Percentiles rank a stretch among this genome's conserved stretches.
Conservation (phyloP, 2,888 invertebrate genomes). For the Deroplatys truncata region DNA sequence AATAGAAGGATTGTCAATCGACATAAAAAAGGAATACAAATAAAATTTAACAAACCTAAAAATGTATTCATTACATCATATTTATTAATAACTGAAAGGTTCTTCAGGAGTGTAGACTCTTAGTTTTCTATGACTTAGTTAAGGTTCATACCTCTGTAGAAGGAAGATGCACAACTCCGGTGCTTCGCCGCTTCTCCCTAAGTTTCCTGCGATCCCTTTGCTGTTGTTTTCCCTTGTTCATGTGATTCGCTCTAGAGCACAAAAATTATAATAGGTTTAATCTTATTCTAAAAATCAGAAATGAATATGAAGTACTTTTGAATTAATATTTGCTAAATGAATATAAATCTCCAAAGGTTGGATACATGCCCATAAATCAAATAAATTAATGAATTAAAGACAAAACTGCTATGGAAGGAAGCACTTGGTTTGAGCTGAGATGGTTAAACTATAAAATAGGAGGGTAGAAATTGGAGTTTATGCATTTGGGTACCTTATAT, state of each 20-base stretch:
- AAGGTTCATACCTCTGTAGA: slow-evolving; percentile 50
- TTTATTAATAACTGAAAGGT: too few relatives aligned
- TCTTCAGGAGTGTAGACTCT: too few relatives aligned
- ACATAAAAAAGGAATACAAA: too few relatives aligned
- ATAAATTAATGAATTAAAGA: background rate
- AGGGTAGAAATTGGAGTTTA: background rate
- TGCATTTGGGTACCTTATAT: background rate
- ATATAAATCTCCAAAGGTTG: too few relatives aligned
- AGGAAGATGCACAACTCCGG: slow-evolving; percentile 56
- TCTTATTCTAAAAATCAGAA: background rate
- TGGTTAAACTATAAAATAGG: too few relatives aligned
- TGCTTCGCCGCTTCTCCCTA: slow-evolving; percentile 55
- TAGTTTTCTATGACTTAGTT: background rate
- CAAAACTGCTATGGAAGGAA: background rate
- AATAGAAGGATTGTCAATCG: too few relatives aligned
- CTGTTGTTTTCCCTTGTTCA: slow-evolving; percentile 51
- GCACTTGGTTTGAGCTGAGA: background rate
- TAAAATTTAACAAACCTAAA: too few relatives aligned
- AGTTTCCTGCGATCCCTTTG: slow-evolving; percentile 55
- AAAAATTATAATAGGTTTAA: slow-evolving; percentile 28
- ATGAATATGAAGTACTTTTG: background rate
- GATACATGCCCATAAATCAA: background rate
- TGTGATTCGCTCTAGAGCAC: slow-evolving; percentile 46
- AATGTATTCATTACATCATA: too few relatives aligned
- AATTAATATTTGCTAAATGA: background rate